Conservation (phyloP, 1,140 invertebrate species). For the Catajapyx aquilonaris region DNA sequence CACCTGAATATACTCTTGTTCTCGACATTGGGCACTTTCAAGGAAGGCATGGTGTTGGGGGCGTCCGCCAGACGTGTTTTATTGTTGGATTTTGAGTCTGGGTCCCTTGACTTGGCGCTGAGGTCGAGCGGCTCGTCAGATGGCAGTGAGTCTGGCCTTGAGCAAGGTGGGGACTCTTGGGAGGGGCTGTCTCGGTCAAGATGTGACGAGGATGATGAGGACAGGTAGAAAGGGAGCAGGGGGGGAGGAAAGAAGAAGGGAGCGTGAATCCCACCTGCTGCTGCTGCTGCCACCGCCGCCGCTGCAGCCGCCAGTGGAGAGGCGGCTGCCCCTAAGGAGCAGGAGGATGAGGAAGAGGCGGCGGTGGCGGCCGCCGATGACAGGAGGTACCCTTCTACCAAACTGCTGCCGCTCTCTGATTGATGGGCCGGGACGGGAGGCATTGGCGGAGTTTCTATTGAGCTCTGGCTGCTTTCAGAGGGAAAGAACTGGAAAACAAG, state of each 20-base stretch:
- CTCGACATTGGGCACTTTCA: no score
- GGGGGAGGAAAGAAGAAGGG: slow-evolving; percentile 14
- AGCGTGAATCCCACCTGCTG: slow-evolving; percentile 20
- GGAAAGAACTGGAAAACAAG: slow-evolving; percentile 7
- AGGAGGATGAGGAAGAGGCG: slow-evolving; percentile 16
- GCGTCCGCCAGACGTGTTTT: no score
- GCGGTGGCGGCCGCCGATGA: slow-evolving; percentile 8
- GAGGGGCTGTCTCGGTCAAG: slow-evolving; percentile 6
- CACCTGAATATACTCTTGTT: no score
- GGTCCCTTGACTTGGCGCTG: no score
- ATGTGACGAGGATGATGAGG: slow-evolving; percentile 4
- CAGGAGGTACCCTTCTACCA: slow-evolving; percentile 20
- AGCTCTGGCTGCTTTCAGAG: slow-evolving; percentile 12
- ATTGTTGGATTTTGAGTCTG: no score
- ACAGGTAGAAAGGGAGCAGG: slow-evolving; percentile 8
- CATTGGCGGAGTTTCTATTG: slow-evolving; percentile 5
- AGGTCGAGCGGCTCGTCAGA: slow-evolving; percentile 17
- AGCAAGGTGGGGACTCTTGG: slow-evolving; percentile 1
- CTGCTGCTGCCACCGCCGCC: slow-evolving; percentile 31
- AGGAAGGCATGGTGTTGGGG: no score
- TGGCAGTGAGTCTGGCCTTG: slow-evolving; percentile 6
- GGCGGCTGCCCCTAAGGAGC: slow-evolving; percentile 28
- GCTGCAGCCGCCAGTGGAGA: slow-evolving; percentile 35
- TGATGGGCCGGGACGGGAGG: slow-evolving; percentile 2
- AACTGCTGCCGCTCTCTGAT: slow-evolving; percentile 2